phyloP scores from a whole-genome alignment of 2,113 vertebrate species.

The Mormoops blainvillei region DNA sequence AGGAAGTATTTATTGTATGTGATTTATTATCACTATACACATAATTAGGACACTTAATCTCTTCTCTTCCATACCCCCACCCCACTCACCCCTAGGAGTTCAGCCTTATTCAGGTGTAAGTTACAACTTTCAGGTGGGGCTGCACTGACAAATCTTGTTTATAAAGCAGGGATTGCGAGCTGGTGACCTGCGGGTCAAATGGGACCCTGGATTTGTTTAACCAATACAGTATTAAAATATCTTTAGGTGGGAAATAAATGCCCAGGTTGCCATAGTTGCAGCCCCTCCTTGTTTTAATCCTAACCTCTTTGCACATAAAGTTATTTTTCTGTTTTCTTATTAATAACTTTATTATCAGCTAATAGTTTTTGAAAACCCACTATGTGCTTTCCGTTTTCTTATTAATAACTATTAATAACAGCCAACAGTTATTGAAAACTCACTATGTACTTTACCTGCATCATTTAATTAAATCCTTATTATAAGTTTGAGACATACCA shows the following conservation, averaged over 20 bases:
- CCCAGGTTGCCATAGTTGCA: neutral
- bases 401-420: conserved; percentile 1
- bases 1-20: neutral
- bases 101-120: neutral
- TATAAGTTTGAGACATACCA: neutral
- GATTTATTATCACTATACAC: neutral
- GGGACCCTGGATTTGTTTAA: neutral
- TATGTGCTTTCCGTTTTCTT: neutral
- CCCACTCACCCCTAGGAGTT: neutral
- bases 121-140: neutral
- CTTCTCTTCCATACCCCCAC: accelerated
- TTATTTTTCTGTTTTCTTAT: neutral
- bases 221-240: neutral
- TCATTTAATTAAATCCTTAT: conserved; percentile 23
- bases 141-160: neutral
- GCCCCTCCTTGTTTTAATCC: neutral
- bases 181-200: neutral
- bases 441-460: neutral
- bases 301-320: neutral
- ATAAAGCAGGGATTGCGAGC: neutral
- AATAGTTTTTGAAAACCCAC: neutral
- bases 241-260: neutral
- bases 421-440: neutral
- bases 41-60: neutral
- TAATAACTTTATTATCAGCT: conserved; percentile 3